Conservation (phyloP, 2,113 vertebrate genomes). For the Mungos mungo region DNA sequence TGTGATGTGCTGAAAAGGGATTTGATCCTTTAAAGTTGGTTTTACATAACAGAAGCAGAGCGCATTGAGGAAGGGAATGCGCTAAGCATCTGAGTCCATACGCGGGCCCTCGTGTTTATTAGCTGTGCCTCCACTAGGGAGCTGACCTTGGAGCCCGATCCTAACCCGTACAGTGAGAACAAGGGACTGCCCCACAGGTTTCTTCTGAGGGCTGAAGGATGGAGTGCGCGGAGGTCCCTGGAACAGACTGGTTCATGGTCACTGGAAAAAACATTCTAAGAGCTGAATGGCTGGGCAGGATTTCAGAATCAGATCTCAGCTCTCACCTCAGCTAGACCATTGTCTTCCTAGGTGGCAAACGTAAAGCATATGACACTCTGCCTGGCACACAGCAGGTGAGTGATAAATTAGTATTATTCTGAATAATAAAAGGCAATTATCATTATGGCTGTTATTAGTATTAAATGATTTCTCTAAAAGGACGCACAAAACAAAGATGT, state of each 20-base stretch:
- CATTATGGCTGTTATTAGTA: not conserved
- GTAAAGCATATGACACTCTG: not conserved
- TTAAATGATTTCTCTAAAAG: not conserved
- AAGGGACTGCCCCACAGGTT: fast-evolving
- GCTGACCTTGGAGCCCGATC: not conserved
- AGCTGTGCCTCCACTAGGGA: not conserved
- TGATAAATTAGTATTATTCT: not conserved
- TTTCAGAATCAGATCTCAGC: not conserved
- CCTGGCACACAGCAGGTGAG: not conserved
- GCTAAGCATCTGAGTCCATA: not conserved
- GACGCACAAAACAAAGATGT: not conserved
- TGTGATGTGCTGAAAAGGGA: not conserved
- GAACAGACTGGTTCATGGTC: not conserved
- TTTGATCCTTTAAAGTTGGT: not conserved
- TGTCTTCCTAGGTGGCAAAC: not conserved
- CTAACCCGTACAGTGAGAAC: not conserved
- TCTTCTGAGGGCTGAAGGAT: not conserved
- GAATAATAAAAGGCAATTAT: not conserved
- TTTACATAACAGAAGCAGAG: not conserved
- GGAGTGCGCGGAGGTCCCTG: fast-evolving
- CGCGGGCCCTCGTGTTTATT: not conserved
- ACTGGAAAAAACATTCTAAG: fast-evolving
- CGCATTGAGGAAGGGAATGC: not conserved
- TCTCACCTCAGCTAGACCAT: not conserved
- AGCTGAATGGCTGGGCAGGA: not conserved